Conservation (phyloP, 2,113 vertebrate species). For the Entosphenus tridentatus region DNA sequence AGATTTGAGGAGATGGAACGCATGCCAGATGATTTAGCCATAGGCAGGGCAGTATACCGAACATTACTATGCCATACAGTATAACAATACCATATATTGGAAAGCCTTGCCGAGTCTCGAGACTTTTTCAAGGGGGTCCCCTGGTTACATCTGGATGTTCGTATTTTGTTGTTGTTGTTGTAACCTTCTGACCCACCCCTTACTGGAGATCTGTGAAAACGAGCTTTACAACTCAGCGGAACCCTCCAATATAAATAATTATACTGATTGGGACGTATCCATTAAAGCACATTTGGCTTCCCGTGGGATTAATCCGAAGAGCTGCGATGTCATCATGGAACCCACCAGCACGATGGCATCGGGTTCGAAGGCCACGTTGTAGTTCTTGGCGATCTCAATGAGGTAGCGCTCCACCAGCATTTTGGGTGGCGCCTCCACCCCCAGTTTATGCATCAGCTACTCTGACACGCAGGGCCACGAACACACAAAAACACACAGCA, state of each 20-base stretch:
- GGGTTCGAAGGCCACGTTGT: constrained; percentile 81
- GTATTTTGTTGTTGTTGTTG: background rate
- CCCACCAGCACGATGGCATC: constrained; percentile 84
- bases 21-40: no score
- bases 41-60: no score
- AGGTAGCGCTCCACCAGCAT: constrained; percentile 89
- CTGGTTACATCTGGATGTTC: no score
- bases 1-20: no score
- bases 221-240: background rate
- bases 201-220: background rate
- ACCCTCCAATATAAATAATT: background rate
- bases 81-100: no score
- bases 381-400: constrained; percentile 98
- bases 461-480: constrained; percentile 7
- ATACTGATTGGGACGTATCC: background rate
- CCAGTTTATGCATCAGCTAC: constrained; percentile 87
- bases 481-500: background rate
- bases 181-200: background rate
- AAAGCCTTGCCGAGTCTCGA: no score
- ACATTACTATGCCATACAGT: no score
- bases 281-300: background rate
- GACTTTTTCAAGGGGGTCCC: no score
- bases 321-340: constrained; percentile 7
- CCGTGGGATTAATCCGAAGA: background rate
- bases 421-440: constrained; percentile 78